These are phyloP conservation scores for Balaeniceps rex DNA, from an alignment of 2,113 vertebrate species.

Conservation along the genomic window DNA sequence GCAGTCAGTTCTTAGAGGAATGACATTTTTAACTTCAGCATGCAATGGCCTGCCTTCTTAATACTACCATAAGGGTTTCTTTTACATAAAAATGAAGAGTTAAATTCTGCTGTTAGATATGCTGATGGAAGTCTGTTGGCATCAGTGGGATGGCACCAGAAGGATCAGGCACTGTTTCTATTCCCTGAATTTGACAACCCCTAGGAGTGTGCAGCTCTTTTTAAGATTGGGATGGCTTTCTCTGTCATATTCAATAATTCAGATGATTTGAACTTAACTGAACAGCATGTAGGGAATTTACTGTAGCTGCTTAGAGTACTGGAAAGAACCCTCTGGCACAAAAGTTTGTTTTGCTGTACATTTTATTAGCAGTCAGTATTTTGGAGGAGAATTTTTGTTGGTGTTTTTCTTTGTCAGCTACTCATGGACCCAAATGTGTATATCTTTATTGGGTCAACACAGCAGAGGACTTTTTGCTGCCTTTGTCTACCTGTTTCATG, in stretches of 20 bases:
- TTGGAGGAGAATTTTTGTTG: background rate
- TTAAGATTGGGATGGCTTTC: background rate
- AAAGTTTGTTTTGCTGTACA: background rate
- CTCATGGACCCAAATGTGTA: background rate
- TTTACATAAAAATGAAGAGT: background rate
- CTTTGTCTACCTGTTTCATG: background rate
- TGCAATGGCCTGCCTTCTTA: background rate
- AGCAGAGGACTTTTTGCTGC: background rate
- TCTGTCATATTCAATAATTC: conserved; percentile 48
- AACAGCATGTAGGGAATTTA: background rate
- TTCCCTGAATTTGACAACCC: background rate
- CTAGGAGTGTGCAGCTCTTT: background rate
- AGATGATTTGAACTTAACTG: conserved; percentile 22
- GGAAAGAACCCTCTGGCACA: conserved; percentile 17
- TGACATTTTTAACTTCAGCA: background rate
- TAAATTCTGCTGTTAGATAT: conserved; percentile 3
- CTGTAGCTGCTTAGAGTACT: background rate
- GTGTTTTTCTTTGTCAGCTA: background rate
- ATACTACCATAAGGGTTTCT: background rate
- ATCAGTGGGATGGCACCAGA: conserved; percentile 7
- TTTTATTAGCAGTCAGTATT: background rate
- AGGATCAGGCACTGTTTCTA: conserved; percentile 6
- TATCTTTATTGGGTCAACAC: background rate
- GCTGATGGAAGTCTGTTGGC: background rate
- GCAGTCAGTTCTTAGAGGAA: background rate